Evolutionary conservation across 2,888 invertebrate genomes (phyloP).

Genomic region (Liopterus haemorrhoidalis): DNA sequence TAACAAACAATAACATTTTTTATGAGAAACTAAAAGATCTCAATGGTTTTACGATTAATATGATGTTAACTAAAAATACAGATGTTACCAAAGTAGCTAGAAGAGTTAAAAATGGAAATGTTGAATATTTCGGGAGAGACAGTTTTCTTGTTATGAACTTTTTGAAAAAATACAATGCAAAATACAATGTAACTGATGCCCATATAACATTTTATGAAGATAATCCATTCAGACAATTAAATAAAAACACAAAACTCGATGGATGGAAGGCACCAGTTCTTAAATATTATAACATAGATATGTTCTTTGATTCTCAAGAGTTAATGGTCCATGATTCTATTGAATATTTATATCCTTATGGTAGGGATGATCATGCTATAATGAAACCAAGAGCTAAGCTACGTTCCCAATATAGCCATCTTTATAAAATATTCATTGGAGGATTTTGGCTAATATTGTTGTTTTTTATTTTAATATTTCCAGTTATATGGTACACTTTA

Average conservation of each 20-base stretch:
- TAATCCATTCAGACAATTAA: no score
- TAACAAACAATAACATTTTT: constrained; percentile 8
- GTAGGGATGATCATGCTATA: constrained; percentile 11
- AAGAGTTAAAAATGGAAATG: not conserved
- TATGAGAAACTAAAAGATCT: constrained; percentile 16
- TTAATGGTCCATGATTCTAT: constrained; percentile 10
- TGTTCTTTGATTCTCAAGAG: constrained; percentile 17
- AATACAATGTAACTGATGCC: constrained; percentile 9
- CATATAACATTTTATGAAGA: no score
- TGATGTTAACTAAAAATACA: constrained; percentile 12
- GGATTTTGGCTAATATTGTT: constrained; percentile 8
- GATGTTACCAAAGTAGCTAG: constrained; percentile 11
- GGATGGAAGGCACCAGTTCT: no score
- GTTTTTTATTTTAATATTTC: constrained; percentile 16
- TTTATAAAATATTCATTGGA: constrained; percentile 5
- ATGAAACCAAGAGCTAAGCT: constrained; percentile 5
- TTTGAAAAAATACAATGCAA: constrained; percentile 11
- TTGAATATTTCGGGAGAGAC: constrained; percentile 15
- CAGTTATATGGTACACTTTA: constrained; percentile 12
- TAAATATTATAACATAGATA: no score
- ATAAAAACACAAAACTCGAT: no score
- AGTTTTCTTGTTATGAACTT: constrained; percentile 3
- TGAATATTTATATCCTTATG: constrained; percentile 16
- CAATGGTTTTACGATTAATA: constrained; percentile 14
- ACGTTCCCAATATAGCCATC: constrained; percentile 10